Evolutionary conservation across 2,113 vertebrate species (phyloP), one percentile per base, ranked within the genome.

Genomic region (Hippocampus guttulatus): DNA sequence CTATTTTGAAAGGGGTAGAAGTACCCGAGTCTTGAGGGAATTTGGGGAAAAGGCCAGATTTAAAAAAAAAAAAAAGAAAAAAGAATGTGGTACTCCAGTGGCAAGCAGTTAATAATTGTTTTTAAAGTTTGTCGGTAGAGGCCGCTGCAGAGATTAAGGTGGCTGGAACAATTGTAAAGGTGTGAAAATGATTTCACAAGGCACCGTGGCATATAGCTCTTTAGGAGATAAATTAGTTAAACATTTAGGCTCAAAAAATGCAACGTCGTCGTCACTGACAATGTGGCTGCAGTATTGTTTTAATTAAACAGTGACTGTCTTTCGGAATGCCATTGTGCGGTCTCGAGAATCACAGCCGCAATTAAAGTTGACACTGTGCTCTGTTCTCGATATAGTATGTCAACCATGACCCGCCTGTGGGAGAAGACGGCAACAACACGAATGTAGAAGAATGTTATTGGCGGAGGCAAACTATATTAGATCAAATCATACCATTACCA

Each of bases 291-390:
- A 25, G 54, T 27, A 15, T 60, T 60, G 27, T 62, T 38, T 57
- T 57, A 27, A 57, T 57, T 33, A 62, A 60, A 60, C 2, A 10
- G 14, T 9, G 25, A 16, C 58, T 61, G 58, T 61, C 30, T 20
- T 10, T 15, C 18, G 3, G 6, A 61, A 33, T 33, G 5, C 33
- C 18, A 33, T 14, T 14, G 55, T 62, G 60, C 33, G 38, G 25
- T 61, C 16, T 15, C 10, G 54, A 25, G 23, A 57, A 38, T 15
- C 23, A 33, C 14, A 21, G 71, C 67, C 65, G 69, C 75, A 76
- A 73, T 61, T 78, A 58, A 83, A 40, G 64, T 61, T 68, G 65
- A 74, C 67, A 77, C 64, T 64, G 64, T 54, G 65, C 23, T 51
- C 67, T 71, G 57, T 57, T 65, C 69, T 75, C 71, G 74, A 10